These are phyloP conservation scores for Mechanitis mazaeus DNA, from an alignment of 2,888 invertebrate genomes.

Conservation along the genomic window DNA sequence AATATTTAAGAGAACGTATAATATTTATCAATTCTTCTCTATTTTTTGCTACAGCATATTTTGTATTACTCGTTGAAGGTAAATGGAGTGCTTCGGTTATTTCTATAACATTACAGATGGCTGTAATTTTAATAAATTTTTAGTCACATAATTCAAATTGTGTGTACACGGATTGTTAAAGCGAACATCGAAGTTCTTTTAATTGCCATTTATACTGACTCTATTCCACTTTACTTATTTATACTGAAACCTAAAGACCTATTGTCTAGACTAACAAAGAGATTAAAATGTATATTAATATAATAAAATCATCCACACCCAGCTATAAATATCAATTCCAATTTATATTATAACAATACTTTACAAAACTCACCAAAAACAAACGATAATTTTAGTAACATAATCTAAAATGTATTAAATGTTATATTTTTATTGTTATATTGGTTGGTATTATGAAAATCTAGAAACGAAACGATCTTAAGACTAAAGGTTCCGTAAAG, in stretches of 20 bases:
- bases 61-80: neutral
- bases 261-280: no score
- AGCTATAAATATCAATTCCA: no score
- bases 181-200: no score
- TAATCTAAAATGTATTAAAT: neutral
- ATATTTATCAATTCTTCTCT: conserved; percentile 1
- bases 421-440: no score
- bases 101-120: neutral
- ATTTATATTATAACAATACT: neutral
- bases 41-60: neutral
- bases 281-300: neutral
- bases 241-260: no score
- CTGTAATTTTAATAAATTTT: neutral
- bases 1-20: neutral
- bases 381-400: neutral
- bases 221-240: no score
- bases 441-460: no score
- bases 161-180: neutral
- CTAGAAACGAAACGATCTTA: no score
- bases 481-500: no score
- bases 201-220: no score
- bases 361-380: conserved; percentile 2
- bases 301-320: no score
- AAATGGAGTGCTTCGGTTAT: neutral
- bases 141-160: no score